Conservation (phyloP, 1,140 invertebrate species). For the Drosophila tropicalis region DNA sequence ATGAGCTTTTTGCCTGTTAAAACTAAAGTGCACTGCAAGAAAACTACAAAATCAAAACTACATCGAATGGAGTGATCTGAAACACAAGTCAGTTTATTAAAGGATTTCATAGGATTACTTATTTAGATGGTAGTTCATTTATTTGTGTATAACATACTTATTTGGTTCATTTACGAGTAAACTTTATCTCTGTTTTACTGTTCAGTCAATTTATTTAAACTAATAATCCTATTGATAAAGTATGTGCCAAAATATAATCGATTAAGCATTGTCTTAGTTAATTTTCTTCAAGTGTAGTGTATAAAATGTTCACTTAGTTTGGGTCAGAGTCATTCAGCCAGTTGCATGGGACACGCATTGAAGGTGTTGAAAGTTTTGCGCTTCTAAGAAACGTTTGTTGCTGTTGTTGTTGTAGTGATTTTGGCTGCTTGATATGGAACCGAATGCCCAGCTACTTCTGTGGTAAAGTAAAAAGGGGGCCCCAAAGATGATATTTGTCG, state of each 20-base stretch:
- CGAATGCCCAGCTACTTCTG: constrained; percentile 11
- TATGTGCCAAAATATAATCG: too few relatives aligned
- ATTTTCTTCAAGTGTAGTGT: not conserved
- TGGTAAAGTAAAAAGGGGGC: constrained; percentile 24
- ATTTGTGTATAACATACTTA: too few relatives aligned
- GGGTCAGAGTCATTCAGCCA: not conserved
- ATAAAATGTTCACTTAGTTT: not conserved
- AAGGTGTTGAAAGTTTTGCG: constrained; percentile 79
- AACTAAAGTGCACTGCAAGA: not conserved
- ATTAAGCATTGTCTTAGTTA: too few relatives aligned
- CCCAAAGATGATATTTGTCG: constrained; percentile 80
- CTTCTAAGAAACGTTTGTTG: constrained; percentile 79
- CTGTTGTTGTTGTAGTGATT: constrained; percentile 63
- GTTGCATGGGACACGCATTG: constrained; percentile 63
- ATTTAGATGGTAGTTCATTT: too few relatives aligned
- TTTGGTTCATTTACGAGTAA: too few relatives aligned
- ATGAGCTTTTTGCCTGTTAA: not conserved
- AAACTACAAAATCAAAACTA: not conserved
- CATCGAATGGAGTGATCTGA: too few relatives aligned
- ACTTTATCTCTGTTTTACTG: too few relatives aligned
- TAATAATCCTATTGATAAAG: too few relatives aligned
- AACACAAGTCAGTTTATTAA: too few relatives aligned
- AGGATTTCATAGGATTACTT: too few relatives aligned
- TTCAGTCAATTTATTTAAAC: too few relatives aligned
- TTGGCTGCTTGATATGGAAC: constrained; percentile 58